A percentile compares a stretch with the other conserved stretches of the same genome.
Conservation (phyloP, 2,113 vertebrate genomes). For the Fregata magnificens region DNA sequence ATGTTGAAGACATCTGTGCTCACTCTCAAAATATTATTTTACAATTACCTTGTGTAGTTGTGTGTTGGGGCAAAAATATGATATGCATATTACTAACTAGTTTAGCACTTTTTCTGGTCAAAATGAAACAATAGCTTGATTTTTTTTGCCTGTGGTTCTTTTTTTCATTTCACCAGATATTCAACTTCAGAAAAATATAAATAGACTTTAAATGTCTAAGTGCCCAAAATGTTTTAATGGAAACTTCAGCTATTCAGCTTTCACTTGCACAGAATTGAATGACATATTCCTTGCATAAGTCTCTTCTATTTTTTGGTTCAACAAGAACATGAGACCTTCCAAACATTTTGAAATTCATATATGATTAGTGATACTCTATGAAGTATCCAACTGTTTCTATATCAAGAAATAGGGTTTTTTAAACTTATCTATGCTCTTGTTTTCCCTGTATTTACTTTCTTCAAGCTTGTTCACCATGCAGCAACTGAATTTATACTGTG, state of each 20-base stretch:
- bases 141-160: neutral
- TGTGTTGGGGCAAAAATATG: neutral
- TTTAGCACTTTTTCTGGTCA: neutral
- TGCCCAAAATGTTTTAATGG: neutral
- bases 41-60: neutral
- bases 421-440: neutral
- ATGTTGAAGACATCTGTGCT: neutral
- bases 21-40: neutral
- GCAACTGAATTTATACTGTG: neutral
- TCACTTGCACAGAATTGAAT: neutral
- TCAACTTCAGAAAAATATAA: neutral
- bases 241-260: neutral
- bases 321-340: neutral
- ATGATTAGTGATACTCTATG: neutral
- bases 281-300: neutral
- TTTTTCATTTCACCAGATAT: neutral
- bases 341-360: neutral
- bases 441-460: neutral
- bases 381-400: neutral
- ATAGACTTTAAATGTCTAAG: neutral
- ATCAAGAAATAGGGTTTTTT: neutral
- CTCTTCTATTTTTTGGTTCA: neutral
- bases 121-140: neutral
- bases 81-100: neutral
- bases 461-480: neutral